Evolutionary conservation across 2,888 invertebrate species (phyloP).

Genomic region (Lithodes maja): DNA sequence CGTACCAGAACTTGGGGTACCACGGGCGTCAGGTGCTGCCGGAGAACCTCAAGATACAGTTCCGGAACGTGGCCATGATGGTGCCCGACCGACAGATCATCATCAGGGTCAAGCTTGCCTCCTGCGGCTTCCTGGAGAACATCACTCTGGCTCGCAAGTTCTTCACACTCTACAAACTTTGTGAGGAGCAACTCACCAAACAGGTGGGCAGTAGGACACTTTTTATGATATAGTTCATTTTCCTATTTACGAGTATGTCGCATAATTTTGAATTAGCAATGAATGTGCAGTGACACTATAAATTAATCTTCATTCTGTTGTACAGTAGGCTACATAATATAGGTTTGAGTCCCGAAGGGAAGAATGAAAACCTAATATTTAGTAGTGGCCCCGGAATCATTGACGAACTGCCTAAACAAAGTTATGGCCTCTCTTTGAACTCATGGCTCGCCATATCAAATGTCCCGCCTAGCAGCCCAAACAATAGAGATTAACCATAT

Average conservation of each 20-base stretch:
- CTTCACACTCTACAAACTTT: slow-evolving; percentile 96
- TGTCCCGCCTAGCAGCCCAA: too few species aligned
- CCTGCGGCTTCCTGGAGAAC: slow-evolving; percentile 96
- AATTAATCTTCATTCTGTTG: too few species aligned
- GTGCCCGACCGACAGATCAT: slow-evolving; percentile 98
- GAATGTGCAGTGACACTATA: too few species aligned
- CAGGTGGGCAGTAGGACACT: slow-evolving; percentile 79
- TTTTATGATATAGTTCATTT: neutral
- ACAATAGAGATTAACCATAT: too few species aligned
- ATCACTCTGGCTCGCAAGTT: slow-evolving; percentile 96
- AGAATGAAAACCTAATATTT: too few species aligned
- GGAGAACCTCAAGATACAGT: slow-evolving; percentile 97
- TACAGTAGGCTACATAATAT: too few species aligned
- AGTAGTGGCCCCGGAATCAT: too few species aligned
- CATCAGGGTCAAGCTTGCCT: slow-evolving; percentile 95
- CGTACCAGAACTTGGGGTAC: slow-evolving; percentile 93
- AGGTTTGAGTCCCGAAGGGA: too few species aligned
- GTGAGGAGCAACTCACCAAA: slow-evolving; percentile 97
- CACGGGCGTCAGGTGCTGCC: slow-evolving; percentile 97
- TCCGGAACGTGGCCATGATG: slow-evolving; percentile 99
- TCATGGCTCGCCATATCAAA: too few species aligned
- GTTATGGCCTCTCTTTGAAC: too few species aligned
- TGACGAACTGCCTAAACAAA: too few species aligned
- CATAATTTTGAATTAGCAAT: too few species aligned
- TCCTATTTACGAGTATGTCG: neutral